These are phyloP conservation scores for Anoplopoma fimbria DNA, from an alignment of 2,113 vertebrate species.

Conservation along the genomic window DNA sequence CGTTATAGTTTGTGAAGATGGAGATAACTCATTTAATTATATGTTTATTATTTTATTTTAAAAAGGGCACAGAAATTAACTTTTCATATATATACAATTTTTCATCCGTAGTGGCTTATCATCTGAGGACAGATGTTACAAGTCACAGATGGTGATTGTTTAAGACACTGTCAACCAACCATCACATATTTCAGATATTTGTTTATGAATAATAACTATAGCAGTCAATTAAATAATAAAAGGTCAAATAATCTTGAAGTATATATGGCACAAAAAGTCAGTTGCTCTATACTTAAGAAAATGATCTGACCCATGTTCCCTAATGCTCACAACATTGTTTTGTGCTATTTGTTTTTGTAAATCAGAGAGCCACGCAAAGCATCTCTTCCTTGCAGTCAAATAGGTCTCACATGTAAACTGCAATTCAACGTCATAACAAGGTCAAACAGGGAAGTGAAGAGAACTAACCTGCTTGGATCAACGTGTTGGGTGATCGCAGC, in stretches of 20 bases:
- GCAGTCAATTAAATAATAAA: not conserved
- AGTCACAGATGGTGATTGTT: not conserved
- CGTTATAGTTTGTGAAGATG: not conserved
- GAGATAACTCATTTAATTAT: not conserved
- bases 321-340: not conserved
- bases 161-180: not conserved
- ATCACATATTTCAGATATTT: not conserved
- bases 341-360: not conserved
- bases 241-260: not conserved
- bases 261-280: not conserved
- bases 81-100: not conserved
- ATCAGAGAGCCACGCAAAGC: not conserved
- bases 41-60: not conserved
- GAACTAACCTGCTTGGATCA: not conserved
- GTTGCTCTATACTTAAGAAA: not conserved
- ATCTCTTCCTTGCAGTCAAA: conserved; percentile 6
- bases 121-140: not conserved
- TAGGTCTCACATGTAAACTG: not conserved
- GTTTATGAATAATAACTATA: not conserved
- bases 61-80: not conserved
- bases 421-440: not conserved
- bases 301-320: not conserved
- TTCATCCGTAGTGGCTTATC: not conserved
- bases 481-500: not conserved
- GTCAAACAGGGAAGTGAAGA: not conserved